phyloP scores from a whole-genome alignment of 2,797 vertebrate species.

The Alcedo atthis region DNA sequence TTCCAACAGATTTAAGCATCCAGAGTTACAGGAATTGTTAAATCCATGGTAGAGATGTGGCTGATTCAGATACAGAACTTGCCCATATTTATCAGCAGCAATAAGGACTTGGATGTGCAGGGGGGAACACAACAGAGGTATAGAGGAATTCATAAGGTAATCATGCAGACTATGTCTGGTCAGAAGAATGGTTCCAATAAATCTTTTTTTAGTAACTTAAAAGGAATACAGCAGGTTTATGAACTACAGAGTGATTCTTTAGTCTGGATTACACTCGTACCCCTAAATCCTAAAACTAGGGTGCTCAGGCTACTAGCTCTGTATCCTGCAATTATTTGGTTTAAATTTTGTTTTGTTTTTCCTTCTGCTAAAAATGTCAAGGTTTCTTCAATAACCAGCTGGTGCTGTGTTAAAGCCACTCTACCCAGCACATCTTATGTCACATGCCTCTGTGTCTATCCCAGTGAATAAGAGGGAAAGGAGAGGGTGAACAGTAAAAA shows the following conservation, averaged over 20 bases:
- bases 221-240: background rate
- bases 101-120: background rate
- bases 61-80: background rate
- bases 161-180: background rate
- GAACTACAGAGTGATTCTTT: background rate
- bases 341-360: background rate
- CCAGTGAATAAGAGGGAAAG: background rate
- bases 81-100: accelerated
- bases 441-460: background rate
- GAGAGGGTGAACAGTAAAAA: background rate
- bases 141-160: background rate
- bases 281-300: background rate
- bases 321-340: background rate
- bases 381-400: background rate
- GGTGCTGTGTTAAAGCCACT: background rate
- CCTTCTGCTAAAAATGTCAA: background rate
- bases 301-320: background rate
- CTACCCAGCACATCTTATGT: background rate
- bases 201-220: background rate
- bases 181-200: background rate
- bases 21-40: background rate
- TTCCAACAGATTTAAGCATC: background rate
- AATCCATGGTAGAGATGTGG: background rate
- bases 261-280: background rate
- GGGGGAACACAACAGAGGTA: background rate